phyloP scores from a whole-genome alignment of 1,140 invertebrate species.

The Temnothorax longispinosus region DNA sequence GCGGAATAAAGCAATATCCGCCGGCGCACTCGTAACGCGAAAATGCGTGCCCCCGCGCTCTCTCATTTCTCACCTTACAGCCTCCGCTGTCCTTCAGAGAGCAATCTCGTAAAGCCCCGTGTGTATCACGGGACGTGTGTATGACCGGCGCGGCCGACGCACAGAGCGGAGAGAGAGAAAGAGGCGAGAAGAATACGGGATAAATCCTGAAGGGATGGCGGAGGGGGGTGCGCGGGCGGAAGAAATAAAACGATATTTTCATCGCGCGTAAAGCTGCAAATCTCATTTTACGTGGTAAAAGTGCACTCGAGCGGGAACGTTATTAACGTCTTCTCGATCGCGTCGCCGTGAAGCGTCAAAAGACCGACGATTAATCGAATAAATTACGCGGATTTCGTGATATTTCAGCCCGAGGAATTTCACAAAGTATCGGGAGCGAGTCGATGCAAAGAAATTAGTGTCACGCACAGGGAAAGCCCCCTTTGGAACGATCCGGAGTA shows the following conservation, averaged over 20 bases:
- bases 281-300: slow-evolving; percentile 44
- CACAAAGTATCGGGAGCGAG: slow-evolving; percentile 14
- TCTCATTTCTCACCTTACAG: slow-evolving; percentile 29
- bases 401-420: slow-evolving; percentile 37
- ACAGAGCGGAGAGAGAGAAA: neutral
- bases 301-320: slow-evolving; percentile 51
- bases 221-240: neutral
- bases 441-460: slow-evolving; percentile 28
- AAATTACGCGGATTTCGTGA: slow-evolving; percentile 49
- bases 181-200: slow-evolving; percentile 20
- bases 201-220: slow-evolving; percentile 27
- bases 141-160: neutral
- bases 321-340: slow-evolving; percentile 58
- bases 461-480: neutral
- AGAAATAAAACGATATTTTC: slow-evolving; percentile 24
- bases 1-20: slow-evolving; percentile 47
- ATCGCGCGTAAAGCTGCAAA: slow-evolving; percentile 56
- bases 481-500: neutral
- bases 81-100: slow-evolving; percentile 34
- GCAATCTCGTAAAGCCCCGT: slow-evolving; percentile 46
- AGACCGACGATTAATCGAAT: slow-evolving; percentile 47
- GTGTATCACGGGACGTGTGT: neutral
- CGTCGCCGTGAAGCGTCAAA: slow-evolving; percentile 39
- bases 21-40: slow-evolving; percentile 44
- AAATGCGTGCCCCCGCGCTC: slow-evolving; percentile 56